Evolutionary conservation across 2,888 invertebrate species (phyloP), one percentile per base, ranked within the genome.

Genomic region (Melinaea marsaeus): DNA sequence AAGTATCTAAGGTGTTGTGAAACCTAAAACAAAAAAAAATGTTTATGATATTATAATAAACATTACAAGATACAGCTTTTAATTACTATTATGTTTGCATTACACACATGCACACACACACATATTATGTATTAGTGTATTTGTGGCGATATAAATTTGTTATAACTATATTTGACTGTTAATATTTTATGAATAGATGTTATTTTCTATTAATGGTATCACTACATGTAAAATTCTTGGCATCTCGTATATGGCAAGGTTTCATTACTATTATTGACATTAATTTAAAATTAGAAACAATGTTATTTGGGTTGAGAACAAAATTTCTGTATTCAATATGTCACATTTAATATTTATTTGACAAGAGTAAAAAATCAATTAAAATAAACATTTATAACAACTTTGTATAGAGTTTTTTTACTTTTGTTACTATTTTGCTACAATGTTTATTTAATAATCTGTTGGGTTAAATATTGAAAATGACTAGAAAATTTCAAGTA

Each of bases 401-500:
- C 75, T 64, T 77, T 75, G 71, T 79, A 77, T 32, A 51, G 51
- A 32, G 72, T 72, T 78, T 76, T 77, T 84, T 76, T 74, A 79
- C 77, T 79, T 80, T 84, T 84, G 79, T 63, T 66, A 65, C 47
- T 47, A 75, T 81, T 81, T 77, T 79, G 51, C 67, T 80, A 85
- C 75, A 78, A 86, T 88, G 85, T 81, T 80, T 80, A 72, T 80
- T 71, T 84, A 79, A 80, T 65, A 72, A 61, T 68, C 74, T 75
- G 74, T 68, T 72, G 73, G 75, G 74, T 81, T 77, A 79, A 72
- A 63, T 71, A 71, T 72, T 75, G 77, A 88, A 79, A 74, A 90
- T 91, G 90, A 89, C 87, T 63, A 81, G 87, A 79, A 91, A 90
- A 90, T 91, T 91, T 88, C 90, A 87, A 88, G 90, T 90, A 78